phyloP scores from a whole-genome alignment of 2,797 vertebrate species.

The Cuniculus paca region DNA sequence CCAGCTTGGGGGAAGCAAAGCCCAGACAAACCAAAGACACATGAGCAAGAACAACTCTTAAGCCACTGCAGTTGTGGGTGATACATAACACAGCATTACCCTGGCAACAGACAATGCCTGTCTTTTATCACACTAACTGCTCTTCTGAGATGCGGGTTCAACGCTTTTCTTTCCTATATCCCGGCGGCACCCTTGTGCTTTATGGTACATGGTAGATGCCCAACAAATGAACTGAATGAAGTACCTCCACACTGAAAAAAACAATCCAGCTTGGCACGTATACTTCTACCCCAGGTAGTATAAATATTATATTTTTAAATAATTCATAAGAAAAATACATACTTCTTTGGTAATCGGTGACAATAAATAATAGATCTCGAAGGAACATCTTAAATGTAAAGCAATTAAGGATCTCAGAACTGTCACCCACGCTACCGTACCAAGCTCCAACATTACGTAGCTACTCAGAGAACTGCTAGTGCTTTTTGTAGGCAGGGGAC shows the following conservation, averaged over 20 bases:
- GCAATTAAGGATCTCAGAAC: not conserved
- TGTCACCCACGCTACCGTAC: not conserved
- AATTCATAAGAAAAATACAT: conserved; percentile 17
- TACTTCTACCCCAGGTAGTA: not conserved
- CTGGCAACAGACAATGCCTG: not conserved
- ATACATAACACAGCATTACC: not conserved
- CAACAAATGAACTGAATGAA: not conserved
- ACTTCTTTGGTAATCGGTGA: not conserved
- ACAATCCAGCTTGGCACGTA: not conserved
- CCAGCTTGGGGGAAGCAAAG: too few species aligned
- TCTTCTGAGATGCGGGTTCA: not conserved
- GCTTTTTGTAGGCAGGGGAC: not conserved
- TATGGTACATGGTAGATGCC: not conserved
- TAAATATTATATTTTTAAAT: conserved; percentile 20
- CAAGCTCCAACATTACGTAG: too few species aligned
- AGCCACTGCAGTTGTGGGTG: not conserved
- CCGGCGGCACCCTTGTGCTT: not conserved
- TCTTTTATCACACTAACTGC: not conserved
- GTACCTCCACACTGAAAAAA: not conserved
- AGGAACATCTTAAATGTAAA: not conserved
- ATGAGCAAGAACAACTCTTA: not conserved
- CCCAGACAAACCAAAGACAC: not conserved
- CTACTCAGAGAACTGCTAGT: not conserved
- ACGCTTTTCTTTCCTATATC: not conserved
- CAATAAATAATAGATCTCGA: conserved; percentile 16